Percentiles rank a stretch among this genome's conserved stretches.
phyloP scores from a whole-genome alignment of 1,140 invertebrate species.

The Dendrolimus kikuchii region DNA sequence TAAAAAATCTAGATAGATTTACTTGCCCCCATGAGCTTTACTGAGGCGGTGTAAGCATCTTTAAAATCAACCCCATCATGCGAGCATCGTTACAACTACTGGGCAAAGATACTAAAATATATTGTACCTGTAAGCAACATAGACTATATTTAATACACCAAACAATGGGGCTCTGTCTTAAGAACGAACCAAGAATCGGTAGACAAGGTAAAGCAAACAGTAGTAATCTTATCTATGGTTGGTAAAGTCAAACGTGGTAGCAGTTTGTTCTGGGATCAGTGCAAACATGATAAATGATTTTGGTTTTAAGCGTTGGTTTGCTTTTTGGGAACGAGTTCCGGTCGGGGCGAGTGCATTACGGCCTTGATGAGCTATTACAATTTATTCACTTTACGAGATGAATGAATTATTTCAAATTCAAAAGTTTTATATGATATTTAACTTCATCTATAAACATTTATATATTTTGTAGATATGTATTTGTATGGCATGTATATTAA shows the following conservation, averaged over 20 bases:
- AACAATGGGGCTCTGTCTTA: constrained; percentile 64
- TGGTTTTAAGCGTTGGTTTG: constrained; percentile 59
- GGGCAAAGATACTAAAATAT: neutral
- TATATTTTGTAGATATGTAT: no score
- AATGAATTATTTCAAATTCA: no score
- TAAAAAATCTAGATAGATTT: no score
- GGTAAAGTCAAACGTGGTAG: constrained; percentile 67
- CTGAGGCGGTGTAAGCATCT: no score
- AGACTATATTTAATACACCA: constrained; percentile 27
- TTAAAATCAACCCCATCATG: no score
- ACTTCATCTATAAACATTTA: no score
- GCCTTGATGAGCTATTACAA: constrained; percentile 60
- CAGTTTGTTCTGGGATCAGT: constrained; percentile 69
- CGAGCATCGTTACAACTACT: no score
- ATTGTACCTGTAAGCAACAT: constrained; percentile 28
- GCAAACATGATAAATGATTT: constrained; percentile 71
- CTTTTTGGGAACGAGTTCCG: constrained; percentile 64
- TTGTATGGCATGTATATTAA: no score
- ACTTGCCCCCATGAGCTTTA: no score
- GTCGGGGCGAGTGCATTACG: constrained; percentile 50
- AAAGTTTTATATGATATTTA: no score
- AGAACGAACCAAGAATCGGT: constrained; percentile 63
- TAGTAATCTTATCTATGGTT: constrained; percentile 59
- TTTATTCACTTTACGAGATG: constrained; percentile 40
- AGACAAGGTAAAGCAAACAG: constrained; percentile 66